Evolutionary conservation across 2,888 invertebrate genomes (phyloP), one percentile per base, ranked within the genome.

Genomic region (Drymonia ruficornis): DNA sequence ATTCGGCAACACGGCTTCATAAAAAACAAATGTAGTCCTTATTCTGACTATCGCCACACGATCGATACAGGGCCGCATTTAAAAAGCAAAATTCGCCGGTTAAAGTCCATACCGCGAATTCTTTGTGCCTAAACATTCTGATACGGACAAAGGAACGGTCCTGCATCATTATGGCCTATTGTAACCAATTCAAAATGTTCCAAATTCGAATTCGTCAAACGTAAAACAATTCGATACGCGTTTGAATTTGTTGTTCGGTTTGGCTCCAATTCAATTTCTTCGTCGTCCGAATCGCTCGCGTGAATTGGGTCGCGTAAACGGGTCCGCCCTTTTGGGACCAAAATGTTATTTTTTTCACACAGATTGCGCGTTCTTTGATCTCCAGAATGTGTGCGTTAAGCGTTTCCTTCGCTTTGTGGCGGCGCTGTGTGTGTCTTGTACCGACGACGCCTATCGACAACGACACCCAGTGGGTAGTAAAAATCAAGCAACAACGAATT

Each of bases 191-290:
- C 83, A 70, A 88, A 89, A 89, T 86, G 89, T 91, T 84, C 80
- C 70, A 89, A 91, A 89, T 87, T 86, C 85, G 90, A 90, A 89
- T 88, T 88, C 91, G 90, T 88, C 90, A 91, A 91, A 89, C 88
- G 89, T 92, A 91, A 92, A 92, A 92, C 91, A 92, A 92, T 92
- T 92, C 91, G 92, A 92, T 90, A 92, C 92, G 92, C 91, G 87
- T 91, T 90, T 80, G 86, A 89, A 88, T 91, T 90, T 89, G 91
- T 91, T 89, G 90, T 91, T 88, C 76, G 86, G 81, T 60, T 64
- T 69, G 72, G 78, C 83, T 89, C 90, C 89, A 90, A 91, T 92
- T 91, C 90, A 89, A 91, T 92, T 91, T 91, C 91, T 91, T 91
- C 86, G 79, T 74, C 84, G 87, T 85, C 87, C 84, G 80, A 85